Base-by-base conservation (phyloP, 2,888 invertebrate genomes). In the Eumerus sabulonum region DNA sequence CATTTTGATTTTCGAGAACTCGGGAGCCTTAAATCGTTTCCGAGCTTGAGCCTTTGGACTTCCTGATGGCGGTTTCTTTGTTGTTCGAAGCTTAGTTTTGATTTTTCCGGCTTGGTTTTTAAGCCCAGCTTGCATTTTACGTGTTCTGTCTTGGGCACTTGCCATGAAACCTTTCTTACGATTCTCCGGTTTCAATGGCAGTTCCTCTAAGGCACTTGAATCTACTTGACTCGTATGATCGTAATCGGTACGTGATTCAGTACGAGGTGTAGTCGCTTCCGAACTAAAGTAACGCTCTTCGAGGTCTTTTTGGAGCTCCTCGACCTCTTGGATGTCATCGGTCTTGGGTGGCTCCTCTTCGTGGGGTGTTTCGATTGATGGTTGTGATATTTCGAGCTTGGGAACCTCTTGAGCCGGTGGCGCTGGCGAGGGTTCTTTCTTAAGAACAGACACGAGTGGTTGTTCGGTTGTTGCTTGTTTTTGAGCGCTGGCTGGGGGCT, bases 31-130 rank as follows among this genome's bases (percentile, higher is more conserved):
- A 66, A 88, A 89, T 45, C 86, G 86, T 73, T 86, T 85, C 0
- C 88, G 85, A 54, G 87, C 88, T 66, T 88, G 87, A 14, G 86
- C 85, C 64, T 87, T 88, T 1, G 87, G 87, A 66, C 88, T 89
- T 1, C 84, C 85, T 4, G 87, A 85, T 11, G 85, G 84, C 3
- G 85, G 83, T 42, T 87, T 86, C 9, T 84, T 82, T 16, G 87
- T 83, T 48, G 92, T 91, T 84, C 92, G 91, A 67, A 94, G 85
- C 85, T 93, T 93, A 0, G 92, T 92, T 86, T 92, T 93, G 27
- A 96, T 86, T 87, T 93, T 94, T 27, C 92, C 93, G 13, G 95
- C 94, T 86, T 94, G 94, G 42, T 90, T 91, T 83, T 92, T 92
- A 53, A 95, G 84, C 82, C 93, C 93, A 38, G 93, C 92, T 83